These are phyloP conservation scores for Theonella swinhoei DNA, from an alignment of 37 sponge, comb jelly and placozoan species.

Conservation along the genomic window DNA sequence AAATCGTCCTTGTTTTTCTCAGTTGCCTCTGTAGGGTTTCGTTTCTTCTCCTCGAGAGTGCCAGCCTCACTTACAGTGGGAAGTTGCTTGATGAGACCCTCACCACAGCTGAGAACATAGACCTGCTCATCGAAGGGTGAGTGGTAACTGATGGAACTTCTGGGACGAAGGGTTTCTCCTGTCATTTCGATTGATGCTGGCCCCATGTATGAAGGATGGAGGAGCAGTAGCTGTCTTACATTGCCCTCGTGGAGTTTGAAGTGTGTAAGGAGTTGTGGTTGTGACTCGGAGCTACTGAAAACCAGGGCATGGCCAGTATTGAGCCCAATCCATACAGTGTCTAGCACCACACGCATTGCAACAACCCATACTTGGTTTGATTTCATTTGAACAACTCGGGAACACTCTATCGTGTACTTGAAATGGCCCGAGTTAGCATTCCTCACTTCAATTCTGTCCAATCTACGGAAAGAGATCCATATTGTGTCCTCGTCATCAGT, in stretches of 20 bases:
- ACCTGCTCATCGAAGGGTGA: slow-evolving; percentile 7
- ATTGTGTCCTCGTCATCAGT: slow-evolving; percentile 17
- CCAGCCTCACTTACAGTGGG: background rate
- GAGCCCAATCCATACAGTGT: slow-evolving; percentile 67
- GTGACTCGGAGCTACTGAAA: slow-evolving; percentile 13
- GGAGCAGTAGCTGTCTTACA: slow-evolving; percentile 47
- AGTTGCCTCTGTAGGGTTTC: background rate
- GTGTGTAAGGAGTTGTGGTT: slow-evolving; percentile 42
- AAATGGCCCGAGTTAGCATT: slow-evolving; percentile 22
- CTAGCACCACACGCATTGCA: slow-evolving; percentile 37
- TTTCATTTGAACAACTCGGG: slow-evolving; percentile 4
- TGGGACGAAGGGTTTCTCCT: background rate
- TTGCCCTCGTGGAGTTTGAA: slow-evolving; percentile 43
- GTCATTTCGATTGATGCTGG: slow-evolving; percentile 1
- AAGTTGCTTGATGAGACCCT: slow-evolving; percentile 18
- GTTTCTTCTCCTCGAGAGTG: background rate
- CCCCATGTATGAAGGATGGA: slow-evolving; percentile 52
- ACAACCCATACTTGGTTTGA: slow-evolving; percentile 38
- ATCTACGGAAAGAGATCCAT: slow-evolving; percentile 57
- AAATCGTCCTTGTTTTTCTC: slow-evolving; percentile 10
- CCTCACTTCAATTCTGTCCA: slow-evolving; percentile 24
- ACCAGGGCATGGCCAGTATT: slow-evolving; percentile 65
- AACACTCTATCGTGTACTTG: slow-evolving; percentile 39
- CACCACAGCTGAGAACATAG: slow-evolving; percentile 46
- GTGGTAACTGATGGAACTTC: background rate